Conservation (phyloP, 64 coral and sea anemone species). For the Anthopleura sola region DNA sequence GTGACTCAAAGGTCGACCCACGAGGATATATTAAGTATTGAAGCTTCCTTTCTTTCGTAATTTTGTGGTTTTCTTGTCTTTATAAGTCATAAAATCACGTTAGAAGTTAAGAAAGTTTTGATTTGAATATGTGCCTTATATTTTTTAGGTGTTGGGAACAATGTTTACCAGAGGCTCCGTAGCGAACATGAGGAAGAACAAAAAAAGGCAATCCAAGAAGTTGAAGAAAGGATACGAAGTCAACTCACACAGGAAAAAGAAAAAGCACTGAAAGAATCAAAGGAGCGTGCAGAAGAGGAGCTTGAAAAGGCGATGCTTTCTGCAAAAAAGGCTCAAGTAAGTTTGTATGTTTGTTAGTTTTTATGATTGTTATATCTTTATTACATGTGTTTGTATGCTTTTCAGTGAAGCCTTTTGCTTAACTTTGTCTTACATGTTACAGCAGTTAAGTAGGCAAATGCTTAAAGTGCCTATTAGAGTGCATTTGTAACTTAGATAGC, state of each 20-base stretch:
- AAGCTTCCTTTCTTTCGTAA: not conserved
- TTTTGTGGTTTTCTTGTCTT: not conserved
- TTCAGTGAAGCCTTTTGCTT: too few relatives aligned
- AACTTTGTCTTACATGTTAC: too few relatives aligned
- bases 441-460: too few relatives aligned
- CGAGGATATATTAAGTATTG: conserved; percentile 83
- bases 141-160: conserved; percentile 74
- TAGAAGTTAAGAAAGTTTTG: not conserved
- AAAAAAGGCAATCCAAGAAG: conserved; percentile 51
- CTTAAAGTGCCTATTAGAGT: too few relatives aligned
- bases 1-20: conserved; percentile 81
- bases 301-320: conserved; percentile 67
- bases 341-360: not conserved
- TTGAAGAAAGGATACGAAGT: conserved; percentile 53
- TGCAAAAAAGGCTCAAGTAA: conserved; percentile 92
- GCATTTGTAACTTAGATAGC: too few relatives aligned
- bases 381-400: too few relatives aligned
- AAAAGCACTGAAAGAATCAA: conserved; percentile 77
- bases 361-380: not conserved
- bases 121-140: not conserved
- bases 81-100: not conserved
- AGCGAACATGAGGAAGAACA: conserved; percentile 61
- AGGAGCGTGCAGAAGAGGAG: conserved; percentile 69
- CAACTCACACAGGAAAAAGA: conserved; percentile 72
- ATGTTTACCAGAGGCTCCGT: conserved; percentile 77